Evolutionary conservation across 2,888 invertebrate species (phyloP), one percentile per base, ranked within the genome.

Genomic region (Drosophila meridionalis): DNA sequence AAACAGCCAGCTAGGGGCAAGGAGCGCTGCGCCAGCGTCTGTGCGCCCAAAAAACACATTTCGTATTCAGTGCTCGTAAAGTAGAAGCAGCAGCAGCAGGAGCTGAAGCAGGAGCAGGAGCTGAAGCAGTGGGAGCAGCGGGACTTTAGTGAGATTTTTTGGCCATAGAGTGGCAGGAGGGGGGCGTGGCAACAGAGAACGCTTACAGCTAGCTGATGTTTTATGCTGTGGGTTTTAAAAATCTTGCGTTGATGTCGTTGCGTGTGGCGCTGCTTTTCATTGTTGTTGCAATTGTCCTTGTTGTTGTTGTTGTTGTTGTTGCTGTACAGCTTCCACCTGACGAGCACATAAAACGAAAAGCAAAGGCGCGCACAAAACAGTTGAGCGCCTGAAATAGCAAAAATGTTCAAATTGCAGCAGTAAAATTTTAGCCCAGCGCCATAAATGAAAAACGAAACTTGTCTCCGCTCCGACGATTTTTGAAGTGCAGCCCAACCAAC

Each of bases 41-140:
- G 78, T 57, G 78, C 78, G 58, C 78, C 78, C 78, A 11, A 60
- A 76, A 81, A 90, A 85, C 88, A 88, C 88, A 86, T 86, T 90
- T 88, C 74, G 86, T 82, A 90, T 86, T 86, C 90, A 82, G 90
- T 90, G 85, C 89, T 90, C 85, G 85, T 86, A 90, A 86, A 86
- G 86, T 73, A 69, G 83, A 85, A 50, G 69, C 78, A 69, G 79
- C 67, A 75, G 62, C 69, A 69, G 74, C 56, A 73, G 70, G 68
- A 71, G 82, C 48, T 65, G 69, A 63, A 53, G 45, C 26, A 48
- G 38, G 12, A 38, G 12, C 14, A 40, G 12, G 5, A 34, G 34
- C 34, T 9, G 42, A 0, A n/a, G 42, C 42, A 42, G 20, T 20
- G 20, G 42, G 42, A 40, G n/a, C 12, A 47, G 50, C 50, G 14